A percentile compares a stretch with the other conserved stretches of the same genome.
Conservation (phyloP, 2,113 vertebrate genomes). For the Gadus macrocephalus region DNA sequence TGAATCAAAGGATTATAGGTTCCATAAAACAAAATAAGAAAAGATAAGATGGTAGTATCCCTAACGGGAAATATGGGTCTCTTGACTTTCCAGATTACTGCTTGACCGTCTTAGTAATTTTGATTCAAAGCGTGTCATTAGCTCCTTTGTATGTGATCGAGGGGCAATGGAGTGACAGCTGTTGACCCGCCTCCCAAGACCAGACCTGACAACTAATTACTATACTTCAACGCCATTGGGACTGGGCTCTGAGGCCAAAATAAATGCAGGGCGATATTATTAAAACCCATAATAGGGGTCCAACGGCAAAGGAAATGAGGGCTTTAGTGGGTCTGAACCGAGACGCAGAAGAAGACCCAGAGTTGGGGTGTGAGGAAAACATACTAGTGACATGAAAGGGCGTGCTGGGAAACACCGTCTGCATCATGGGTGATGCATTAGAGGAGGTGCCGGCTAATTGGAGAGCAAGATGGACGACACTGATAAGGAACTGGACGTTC, state of each 20-base stretch:
- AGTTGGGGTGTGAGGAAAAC: neutral
- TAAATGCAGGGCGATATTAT: constrained; percentile 19
- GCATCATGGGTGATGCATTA: no score
- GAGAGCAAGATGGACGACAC: no score
- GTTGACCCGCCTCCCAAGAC: neutral
- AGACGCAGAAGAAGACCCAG: constrained; percentile 6
- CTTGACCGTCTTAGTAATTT: neutral
- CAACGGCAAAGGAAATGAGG: constrained; percentile 28
- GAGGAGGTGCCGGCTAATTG: no score
- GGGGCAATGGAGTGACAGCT: constrained; percentile 10
- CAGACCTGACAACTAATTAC: constrained; percentile 26
- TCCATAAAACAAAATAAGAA: no score
- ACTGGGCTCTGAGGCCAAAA: constrained; percentile 5
- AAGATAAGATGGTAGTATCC: no score
- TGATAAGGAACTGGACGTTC: no score
- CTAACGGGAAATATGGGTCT: no score
- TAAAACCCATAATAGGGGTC: constrained; percentile 15
- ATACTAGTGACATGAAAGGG: no score
- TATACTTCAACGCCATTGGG: neutral
- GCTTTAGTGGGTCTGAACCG: constrained; percentile 33
- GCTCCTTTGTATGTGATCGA: constrained; percentile 3
- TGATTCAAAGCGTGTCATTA: constrained; percentile 16
- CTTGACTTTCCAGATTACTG: neutral
- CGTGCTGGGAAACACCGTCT: no score
- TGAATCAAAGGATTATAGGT: no score